Base-by-base conservation (phyloP, 2,888 invertebrate species). In the Meiosimyza decipiens region DNA sequence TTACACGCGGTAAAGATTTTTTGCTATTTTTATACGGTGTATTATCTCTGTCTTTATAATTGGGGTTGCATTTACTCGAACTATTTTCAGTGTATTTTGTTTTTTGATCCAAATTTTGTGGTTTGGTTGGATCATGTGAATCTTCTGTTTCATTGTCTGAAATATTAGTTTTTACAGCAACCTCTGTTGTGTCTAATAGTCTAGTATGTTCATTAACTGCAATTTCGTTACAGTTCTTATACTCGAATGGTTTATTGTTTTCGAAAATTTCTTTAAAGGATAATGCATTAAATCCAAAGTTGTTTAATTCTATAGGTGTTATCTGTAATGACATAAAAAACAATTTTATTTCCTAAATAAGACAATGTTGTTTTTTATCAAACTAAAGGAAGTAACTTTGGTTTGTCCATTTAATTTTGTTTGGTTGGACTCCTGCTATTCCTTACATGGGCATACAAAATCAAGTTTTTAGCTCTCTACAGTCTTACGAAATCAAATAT, bases 1-100 rank as follows among this genome's bases (percentile, higher is more conserved):
- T 40, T 40, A 1, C 40, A 40, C 1, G 40, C 40, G 40, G 4
- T 40, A 40, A 40, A 9, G 59, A 49, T 12, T 62, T 18, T 33
- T 69, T 63, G 7, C 55, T 11, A 15, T 9, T 18, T 49, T 64
- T 33, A 51, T 12, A 50, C 49, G 60, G 22, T 16, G 22, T 72
- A 33, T 64, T 22, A 16, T 51, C 18, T 16, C 57, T 54, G n/a
- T 73, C 62, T 18, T n/a, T 67, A 59, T 9, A 40, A 40, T 40
- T 49, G 9, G 57, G 28, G 4, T 7, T 12, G 13, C 3, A n/a
- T 28, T 9, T 33, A 13, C 15, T 51, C 1, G 3, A 16, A 15
- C n/a, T 6, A 40, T 12, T 57, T 18, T 9, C 28, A 15, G 49
- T 1, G 28, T 28, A 13, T 51, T 49, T 52, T 40, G 40, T 40